Evolutionary conservation across 2,113 vertebrate genomes (phyloP).

Genomic region (Oncorhynchus mykiss): DNA sequence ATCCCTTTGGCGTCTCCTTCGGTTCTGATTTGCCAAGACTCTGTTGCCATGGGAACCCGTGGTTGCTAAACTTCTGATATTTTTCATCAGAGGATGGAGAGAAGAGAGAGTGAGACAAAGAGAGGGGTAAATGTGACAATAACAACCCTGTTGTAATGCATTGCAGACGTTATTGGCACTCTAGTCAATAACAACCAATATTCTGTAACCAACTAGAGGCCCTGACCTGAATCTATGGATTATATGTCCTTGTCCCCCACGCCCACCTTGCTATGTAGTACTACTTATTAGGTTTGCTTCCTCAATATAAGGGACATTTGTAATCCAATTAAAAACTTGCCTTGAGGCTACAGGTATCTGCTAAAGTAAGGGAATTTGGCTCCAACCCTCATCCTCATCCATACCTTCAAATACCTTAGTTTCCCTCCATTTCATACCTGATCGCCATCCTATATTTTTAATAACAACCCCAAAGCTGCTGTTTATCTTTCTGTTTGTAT

Average conservation of each 20-base stretch:
- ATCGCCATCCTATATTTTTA: background rate
- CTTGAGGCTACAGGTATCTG: too few species aligned
- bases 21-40: conserved; percentile 4
- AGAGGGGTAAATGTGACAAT: background rate
- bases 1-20: conserved; percentile 4
- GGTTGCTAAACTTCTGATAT: conserved; percentile 13
- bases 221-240: background rate
- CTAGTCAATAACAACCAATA: background rate
- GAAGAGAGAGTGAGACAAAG: background rate
- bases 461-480: conserved; percentile 41
- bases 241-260: background rate
- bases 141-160: background rate
- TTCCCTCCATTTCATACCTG: conserved; percentile 13
- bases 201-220: background rate
- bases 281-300: conserved; percentile 10
- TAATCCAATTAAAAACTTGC: too few species aligned
- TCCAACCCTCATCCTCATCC: conserved; percentile 14
- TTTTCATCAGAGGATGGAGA: background rate
- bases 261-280: background rate
- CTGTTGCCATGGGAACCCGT: conserved; percentile 37
- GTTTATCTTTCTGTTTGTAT: conserved; percentile 51
- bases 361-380: too few species aligned
- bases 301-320: too few species aligned
- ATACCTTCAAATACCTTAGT: background rate
- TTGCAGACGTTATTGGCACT: too few species aligned